Conservation (phyloP, 2,797 vertebrate genomes). For the Fistularia commersonii region DNA sequence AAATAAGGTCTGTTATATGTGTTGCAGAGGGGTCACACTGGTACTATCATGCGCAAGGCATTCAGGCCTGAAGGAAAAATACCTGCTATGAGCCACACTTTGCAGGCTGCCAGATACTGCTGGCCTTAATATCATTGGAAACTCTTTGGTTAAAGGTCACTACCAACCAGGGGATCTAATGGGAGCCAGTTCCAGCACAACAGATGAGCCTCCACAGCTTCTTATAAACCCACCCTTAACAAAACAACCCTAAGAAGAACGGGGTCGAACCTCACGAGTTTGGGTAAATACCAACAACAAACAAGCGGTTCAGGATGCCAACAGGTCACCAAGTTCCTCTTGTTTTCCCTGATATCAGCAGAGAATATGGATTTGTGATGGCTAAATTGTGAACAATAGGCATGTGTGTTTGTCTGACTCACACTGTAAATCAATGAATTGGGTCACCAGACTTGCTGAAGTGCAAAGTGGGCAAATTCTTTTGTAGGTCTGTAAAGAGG, state of each 20-base stretch:
- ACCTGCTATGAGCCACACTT: conserved; percentile 23
- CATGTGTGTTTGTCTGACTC: background rate
- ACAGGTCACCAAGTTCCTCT: background rate
- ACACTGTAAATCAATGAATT: conserved; percentile 1
- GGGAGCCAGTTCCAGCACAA: conserved; percentile 5
- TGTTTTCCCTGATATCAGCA: conserved; percentile 2
- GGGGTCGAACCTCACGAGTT: conserved; percentile 16
- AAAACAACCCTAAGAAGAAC: conserved; percentile 33
- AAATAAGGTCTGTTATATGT: too few species aligned
- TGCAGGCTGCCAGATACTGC: conserved; percentile 22
- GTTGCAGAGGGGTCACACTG: background rate
- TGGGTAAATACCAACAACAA: conserved; percentile 2
- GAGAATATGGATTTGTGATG: background rate
- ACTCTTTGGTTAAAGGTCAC: conserved; percentile 52
- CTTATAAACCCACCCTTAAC: conserved; percentile 21
- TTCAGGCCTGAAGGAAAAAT: conserved; percentile 23
- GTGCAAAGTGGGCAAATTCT: conserved; percentile 17
- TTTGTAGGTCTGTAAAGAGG: conserved; percentile 1
- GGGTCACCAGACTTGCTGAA: conserved; percentile 6
- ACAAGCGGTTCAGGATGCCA: conserved; percentile 9
- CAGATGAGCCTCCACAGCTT: conserved; percentile 1
- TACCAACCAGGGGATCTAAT: conserved; percentile 7
- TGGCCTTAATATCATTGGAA: conserved; percentile 44
- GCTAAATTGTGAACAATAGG: background rate
- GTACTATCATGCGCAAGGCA: conserved; percentile 20